A percentile compares a stretch with the other conserved stretches of the same genome.
phyloP scores from a whole-genome alignment of 1,140 invertebrate species.

The Lanistes nyassanus region DNA sequence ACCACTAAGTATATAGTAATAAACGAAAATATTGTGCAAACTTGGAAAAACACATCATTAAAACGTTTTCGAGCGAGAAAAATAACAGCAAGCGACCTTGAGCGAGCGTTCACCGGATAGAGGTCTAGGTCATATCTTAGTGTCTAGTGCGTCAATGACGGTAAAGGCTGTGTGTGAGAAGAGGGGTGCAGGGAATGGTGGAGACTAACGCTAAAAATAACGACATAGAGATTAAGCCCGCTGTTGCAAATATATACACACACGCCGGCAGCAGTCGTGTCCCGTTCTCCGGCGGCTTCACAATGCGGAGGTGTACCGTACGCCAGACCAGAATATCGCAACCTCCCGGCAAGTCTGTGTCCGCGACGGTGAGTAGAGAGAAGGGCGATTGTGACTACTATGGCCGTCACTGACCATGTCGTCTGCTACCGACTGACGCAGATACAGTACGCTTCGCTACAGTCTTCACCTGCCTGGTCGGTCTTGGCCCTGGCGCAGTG shows the following conservation, averaged over 20 bases:
- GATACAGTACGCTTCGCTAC: neutral
- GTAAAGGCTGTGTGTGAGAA: neutral
- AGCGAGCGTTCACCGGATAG: neutral
- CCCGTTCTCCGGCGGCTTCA: neutral
- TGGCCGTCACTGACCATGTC: neutral
- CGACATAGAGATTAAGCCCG: neutral
- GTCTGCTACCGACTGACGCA: neutral
- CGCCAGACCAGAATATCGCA: too few species aligned
- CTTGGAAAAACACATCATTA: neutral
- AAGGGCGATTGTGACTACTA: neutral
- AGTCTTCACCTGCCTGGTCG: neutral
- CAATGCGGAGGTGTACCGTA: too few species aligned
- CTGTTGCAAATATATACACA: neutral
- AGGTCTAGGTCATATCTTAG: too few species aligned
- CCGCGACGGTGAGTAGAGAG: neutral
- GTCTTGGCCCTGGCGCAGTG: neutral
- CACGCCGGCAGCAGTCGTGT: neutral
- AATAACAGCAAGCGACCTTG: constrained; percentile 13
- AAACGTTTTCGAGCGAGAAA: neutral
- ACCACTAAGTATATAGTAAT: neutral
- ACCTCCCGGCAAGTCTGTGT: too few species aligned
- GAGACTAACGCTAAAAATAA: neutral
- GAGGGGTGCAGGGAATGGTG: neutral
- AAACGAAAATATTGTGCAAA: too few species aligned
- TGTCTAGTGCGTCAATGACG: neutral